These are phyloP conservation scores for Dicerorhinus sumatrensis DNA, from an alignment of 2,113 vertebrate genomes.

Conservation along the genomic window DNA sequence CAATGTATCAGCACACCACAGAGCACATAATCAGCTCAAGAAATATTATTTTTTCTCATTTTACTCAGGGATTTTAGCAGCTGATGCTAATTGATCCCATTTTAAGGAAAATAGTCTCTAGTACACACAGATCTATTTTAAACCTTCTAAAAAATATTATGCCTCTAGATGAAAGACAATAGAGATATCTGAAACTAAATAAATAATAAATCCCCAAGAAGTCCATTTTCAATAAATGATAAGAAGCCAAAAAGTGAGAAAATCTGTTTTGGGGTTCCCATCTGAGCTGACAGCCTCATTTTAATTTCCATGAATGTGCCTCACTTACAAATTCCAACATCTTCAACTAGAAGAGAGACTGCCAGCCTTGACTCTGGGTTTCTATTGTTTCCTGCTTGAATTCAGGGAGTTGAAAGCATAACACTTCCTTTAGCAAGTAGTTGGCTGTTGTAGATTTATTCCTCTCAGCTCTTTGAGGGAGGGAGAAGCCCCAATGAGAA, in stretches of 20 bases:
- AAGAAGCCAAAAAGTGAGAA: slow-evolving; percentile 25
- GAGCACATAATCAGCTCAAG: not conserved
- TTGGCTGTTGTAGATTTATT: slow-evolving; percentile 29
- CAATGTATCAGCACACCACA: not conserved
- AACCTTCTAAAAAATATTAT: slow-evolving; percentile 23
- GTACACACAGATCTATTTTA: not conserved
- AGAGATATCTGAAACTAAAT: slow-evolving; percentile 45
- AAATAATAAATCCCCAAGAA: slow-evolving; percentile 56
- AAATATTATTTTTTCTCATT: slow-evolving; percentile 12
- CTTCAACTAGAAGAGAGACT: not conserved
- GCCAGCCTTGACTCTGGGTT: not conserved
- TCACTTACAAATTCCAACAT: not conserved
- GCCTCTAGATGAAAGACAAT: slow-evolving; percentile 12
- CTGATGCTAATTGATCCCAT: not conserved
- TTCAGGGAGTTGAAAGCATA: not conserved
- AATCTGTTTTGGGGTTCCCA: not conserved
- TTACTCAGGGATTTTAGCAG: slow-evolving; percentile 5
- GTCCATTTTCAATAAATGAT: slow-evolving; percentile 59
- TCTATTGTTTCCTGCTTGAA: slow-evolving; percentile 29
- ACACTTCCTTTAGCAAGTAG: not conserved
- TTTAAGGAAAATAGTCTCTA: not conserved
- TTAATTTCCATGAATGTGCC: not conserved
- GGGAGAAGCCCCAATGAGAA: not conserved
- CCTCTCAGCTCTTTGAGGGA: slow-evolving; percentile 1
- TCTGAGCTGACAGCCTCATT: not conserved